phyloP scores from a whole-genome alignment of 53 echinoderm and acorn worm species.

The Astropecten irregularis region DNA sequence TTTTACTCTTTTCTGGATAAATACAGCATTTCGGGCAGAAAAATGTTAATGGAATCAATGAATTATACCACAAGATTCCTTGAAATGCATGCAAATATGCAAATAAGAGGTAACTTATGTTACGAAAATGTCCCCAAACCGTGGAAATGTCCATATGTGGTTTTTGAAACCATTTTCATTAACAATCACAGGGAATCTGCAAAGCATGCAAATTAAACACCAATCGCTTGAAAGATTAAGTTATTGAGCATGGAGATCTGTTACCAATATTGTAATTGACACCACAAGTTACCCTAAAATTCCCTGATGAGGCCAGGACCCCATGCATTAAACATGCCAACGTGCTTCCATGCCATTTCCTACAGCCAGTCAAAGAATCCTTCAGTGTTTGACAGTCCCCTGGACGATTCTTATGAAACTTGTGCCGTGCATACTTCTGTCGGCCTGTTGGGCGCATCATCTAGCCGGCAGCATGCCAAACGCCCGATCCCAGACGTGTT shows the following conservation, averaged over 20 bases:
- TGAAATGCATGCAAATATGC: too few species aligned
- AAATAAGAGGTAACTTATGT: too few species aligned
- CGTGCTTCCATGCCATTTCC: not conserved
- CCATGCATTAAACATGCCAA: constrained; percentile 12
- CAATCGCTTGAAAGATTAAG: too few species aligned
- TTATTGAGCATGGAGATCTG: not conserved
- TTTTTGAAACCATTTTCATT: too few species aligned
- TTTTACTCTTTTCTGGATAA: too few species aligned
- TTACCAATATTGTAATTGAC: constrained; percentile 8
- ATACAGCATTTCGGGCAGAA: too few species aligned
- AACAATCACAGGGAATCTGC: too few species aligned
- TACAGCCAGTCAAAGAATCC: not conserved
- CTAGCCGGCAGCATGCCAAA: not conserved
- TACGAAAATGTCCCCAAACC: too few species aligned
- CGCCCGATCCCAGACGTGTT: constrained; percentile 4
- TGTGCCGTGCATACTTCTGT: not conserved
- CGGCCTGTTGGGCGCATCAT: not conserved
- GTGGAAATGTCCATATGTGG: too few species aligned
- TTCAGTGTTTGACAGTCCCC: constrained; percentile 40
- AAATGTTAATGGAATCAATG: too few species aligned
- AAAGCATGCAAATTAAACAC: not conserved
- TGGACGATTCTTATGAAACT: not conserved
- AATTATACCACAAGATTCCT: too few species aligned
- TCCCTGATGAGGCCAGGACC: constrained; percentile 4
- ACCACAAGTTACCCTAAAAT: not conserved